Conservation (phyloP, 2,888 invertebrate genomes). For the Eudasyphora cyanicolor region DNA sequence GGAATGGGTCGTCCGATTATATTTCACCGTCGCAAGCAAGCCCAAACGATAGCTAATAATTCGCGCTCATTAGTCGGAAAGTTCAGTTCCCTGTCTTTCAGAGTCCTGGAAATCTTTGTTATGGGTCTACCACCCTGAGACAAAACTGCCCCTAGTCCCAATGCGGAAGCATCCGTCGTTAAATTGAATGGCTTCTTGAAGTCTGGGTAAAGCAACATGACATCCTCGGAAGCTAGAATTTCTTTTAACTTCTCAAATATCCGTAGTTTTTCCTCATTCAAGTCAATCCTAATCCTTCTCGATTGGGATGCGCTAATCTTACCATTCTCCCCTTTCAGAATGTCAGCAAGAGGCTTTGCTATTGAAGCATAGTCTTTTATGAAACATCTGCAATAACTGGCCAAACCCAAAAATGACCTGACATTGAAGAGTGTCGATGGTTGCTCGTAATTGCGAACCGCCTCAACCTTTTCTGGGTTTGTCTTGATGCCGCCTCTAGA, state of each 20-base stretch:
- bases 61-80: no score
- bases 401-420: conserved; percentile 39
- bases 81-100: conserved; percentile 24
- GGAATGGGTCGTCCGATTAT: no score
- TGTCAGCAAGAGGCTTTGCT: conserved; percentile 50
- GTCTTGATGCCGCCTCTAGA: not conserved
- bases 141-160: conserved; percentile 47
- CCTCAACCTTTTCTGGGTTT: no score
- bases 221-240: conserved; percentile 51
- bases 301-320: conserved; percentile 29
- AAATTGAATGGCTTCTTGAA: conserved; percentile 58
- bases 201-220: conserved; percentile 54
- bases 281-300: conserved; percentile 19
- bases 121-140: no score
- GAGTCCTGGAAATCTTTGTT: conserved; percentile 30
- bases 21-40: no score
- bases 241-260: conserved; percentile 64
- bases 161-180: conserved; percentile 46
- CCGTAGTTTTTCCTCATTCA: conserved; percentile 46
- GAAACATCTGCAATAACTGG: not conserved
- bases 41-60: conserved; percentile 74
- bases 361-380: conserved; percentile 59
- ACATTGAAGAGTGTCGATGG: conserved; percentile 17
- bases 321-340: conserved; percentile 65
- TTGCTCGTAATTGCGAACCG: not conserved